Conservation (phyloP, 53 echinoderm and acorn worm genomes). For the Crossaster papposus region DNA sequence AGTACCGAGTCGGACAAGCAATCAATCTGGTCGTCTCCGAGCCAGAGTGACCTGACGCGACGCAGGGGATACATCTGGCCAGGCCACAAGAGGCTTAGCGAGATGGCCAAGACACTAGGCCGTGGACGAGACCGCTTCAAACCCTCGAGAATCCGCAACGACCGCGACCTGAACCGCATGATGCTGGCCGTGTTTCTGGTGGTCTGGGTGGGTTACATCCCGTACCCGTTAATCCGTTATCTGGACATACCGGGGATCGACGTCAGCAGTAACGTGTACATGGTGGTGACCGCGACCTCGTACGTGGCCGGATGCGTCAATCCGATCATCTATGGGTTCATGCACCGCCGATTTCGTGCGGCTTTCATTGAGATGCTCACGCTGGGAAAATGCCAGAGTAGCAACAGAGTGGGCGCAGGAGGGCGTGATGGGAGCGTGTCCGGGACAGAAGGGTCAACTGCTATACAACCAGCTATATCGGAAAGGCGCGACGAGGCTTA, state of each 20-base stretch:
- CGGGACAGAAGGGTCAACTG: slow-evolving; percentile 30
- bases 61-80: slow-evolving; percentile 21
- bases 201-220: slow-evolving; percentile 59
- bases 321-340: slow-evolving; percentile 59
- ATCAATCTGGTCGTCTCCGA: background rate
- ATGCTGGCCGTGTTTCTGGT: slow-evolving; percentile 51
- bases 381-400: slow-evolving; percentile 27
- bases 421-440: slow-evolving; percentile 24
- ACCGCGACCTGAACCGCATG: slow-evolving; percentile 60
- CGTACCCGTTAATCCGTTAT: slow-evolving; percentile 53
- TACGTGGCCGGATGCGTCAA: slow-evolving; percentile 61
- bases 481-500: background rate
- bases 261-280: slow-evolving; percentile 55
- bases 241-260: slow-evolving; percentile 38
- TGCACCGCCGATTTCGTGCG: slow-evolving; percentile 57
- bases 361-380: slow-evolving; percentile 65
- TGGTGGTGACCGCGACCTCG: slow-evolving; percentile 36
- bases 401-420: slow-evolving; percentile 29
- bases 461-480: background rate
- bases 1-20: background rate
- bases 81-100: slow-evolving; percentile 11
- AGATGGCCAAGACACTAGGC: background rate
- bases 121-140: slow-evolving; percentile 1
- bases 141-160: slow-evolving; percentile 30
- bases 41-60: background rate